phyloP scores from a whole-genome alignment of 2,113 vertebrate species.

The Nerophis lumbriciformis region DNA sequence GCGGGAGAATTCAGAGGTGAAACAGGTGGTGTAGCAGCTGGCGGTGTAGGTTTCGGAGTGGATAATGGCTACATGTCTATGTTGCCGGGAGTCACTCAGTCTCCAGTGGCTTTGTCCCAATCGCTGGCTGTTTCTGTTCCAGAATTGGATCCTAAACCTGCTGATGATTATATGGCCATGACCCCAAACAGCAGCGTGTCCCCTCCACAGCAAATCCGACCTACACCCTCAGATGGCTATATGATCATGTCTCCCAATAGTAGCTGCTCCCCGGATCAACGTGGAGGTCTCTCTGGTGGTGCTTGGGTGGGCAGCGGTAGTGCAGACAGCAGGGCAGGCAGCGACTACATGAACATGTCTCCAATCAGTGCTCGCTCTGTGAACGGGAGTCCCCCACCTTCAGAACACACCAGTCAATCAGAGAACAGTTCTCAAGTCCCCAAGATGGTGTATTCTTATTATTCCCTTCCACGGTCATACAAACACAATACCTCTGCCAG shows the following conservation, averaged over 20 bases:
- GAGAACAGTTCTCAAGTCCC: slow-evolving; percentile 56
- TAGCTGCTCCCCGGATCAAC: slow-evolving; percentile 76
- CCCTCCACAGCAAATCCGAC: slow-evolving; percentile 68
- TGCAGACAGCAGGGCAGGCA: slow-evolving; percentile 58
- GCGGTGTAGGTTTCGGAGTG: slow-evolving; percentile 35
- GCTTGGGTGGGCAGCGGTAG: slow-evolving; percentile 66
- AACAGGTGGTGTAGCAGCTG: slow-evolving; percentile 26
- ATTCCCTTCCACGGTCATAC: slow-evolving; percentile 73
- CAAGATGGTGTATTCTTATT: slow-evolving; percentile 74
- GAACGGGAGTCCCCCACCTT: slow-evolving; percentile 64
- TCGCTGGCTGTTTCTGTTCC: slow-evolving; percentile 60
- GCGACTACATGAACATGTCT: slow-evolving; percentile 83
- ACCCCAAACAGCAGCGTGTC: slow-evolving; percentile 73
- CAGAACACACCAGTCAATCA: slow-evolving; percentile 34
- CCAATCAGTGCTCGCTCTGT: slow-evolving; percentile 69
- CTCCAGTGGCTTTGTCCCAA: slow-evolving; percentile 56
- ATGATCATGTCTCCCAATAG: slow-evolving; percentile 77
- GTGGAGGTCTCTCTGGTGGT: slow-evolving; percentile 47
- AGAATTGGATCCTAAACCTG: slow-evolving; percentile 58
- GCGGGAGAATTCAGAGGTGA: slow-evolving; percentile 60
- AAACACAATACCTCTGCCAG: slow-evolving; percentile 61
- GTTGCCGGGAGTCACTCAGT: slow-evolving; percentile 69
- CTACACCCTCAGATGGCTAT: slow-evolving; percentile 71
- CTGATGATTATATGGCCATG: slow-evolving; percentile 78
- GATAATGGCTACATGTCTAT: slow-evolving; percentile 77